A percentile compares a stretch with the other conserved stretches of the same genome.
Conservation (phyloP, 2,888 invertebrate species). For the Acrobasis repandana region DNA sequence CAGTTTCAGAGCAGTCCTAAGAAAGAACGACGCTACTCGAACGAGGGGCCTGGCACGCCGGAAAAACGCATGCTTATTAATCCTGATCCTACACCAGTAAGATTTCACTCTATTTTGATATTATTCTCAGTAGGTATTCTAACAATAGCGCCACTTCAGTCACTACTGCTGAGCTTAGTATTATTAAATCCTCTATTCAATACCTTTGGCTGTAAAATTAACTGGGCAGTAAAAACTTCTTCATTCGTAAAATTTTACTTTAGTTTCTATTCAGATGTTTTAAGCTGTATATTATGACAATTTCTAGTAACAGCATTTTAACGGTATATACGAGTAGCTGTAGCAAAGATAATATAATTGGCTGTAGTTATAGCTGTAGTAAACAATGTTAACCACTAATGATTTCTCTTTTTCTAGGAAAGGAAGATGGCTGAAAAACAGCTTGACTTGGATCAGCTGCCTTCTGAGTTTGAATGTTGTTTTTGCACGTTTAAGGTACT, state of each 20-base stretch:
- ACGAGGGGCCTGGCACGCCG: slow-evolving; percentile 71
- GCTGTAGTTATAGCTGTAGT: slow-evolving; percentile 24
- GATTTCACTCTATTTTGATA: slow-evolving; percentile 46
- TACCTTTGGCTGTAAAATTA: background rate
- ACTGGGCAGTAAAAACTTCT: background rate
- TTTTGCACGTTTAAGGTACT: slow-evolving; percentile 97
- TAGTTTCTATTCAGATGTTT: background rate
- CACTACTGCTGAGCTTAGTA: slow-evolving; percentile 8
- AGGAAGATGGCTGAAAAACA: slow-evolving; percentile 88
- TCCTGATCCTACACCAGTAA: slow-evolving; percentile 80
- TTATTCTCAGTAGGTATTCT: slow-evolving; percentile 17
- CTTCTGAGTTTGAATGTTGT: slow-evolving; percentile 98
- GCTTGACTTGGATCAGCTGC: slow-evolving; percentile 93
- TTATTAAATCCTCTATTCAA: background rate
- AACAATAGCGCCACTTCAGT: slow-evolving; percentile 3
- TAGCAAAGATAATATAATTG: too few relatives aligned
- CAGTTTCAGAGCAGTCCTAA: slow-evolving; percentile 78
- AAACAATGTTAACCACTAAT: slow-evolving; percentile 53
- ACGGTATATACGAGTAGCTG: too few relatives aligned
- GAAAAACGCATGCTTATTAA: slow-evolving; percentile 81
- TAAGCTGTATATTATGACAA: background rate
- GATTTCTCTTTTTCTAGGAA: slow-evolving; percentile 82
- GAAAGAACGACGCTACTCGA: slow-evolving; percentile 76
- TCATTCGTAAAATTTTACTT: background rate
- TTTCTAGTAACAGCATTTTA: slow-evolving; percentile 20